These are phyloP conservation scores for Halocynthia aurantium DNA, from an alignment of 23 tunicate genomes.

Conservation along the genomic window DNA sequence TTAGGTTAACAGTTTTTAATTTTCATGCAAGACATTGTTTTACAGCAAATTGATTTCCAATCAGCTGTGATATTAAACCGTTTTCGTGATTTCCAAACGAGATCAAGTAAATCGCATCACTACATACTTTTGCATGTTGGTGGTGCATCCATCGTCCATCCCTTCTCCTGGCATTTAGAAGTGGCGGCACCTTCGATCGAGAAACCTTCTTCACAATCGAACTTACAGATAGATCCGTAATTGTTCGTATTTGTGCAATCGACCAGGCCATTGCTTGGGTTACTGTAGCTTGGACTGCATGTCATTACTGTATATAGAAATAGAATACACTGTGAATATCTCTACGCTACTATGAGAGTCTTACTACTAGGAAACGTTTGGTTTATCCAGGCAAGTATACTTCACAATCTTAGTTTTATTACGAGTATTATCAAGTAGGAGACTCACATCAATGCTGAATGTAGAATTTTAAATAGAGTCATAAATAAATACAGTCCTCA, in stretches of 20 bases:
- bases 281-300: conserved; percentile 66
- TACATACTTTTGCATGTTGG: conserved; percentile 78
- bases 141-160: conserved; percentile 52
- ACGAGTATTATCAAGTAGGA: no score
- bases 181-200: conserved; percentile 27
- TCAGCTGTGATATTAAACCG: neutral
- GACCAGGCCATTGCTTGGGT: conserved; percentile 82
- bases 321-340: no score
- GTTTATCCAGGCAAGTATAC: no score
- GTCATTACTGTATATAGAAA: conserved; percentile 38
- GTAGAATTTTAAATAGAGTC: no score
- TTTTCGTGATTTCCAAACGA: no score
- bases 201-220: conserved; percentile 73
- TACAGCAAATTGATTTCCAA: neutral
- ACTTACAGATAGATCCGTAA: conserved; percentile 47
- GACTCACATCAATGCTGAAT: no score
- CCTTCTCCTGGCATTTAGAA: conserved; percentile 37
- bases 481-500: no score
- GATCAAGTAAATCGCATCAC: neutral
- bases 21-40: neutral
- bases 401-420: no score
- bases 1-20: neutral
- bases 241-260: conserved; percentile 48
- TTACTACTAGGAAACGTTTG: no score
- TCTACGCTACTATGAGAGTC: no score